Percentiles rank a stretch among this genome's conserved stretches.
These are phyloP conservation scores for Micrasema minimum DNA, from an alignment of 1,140 invertebrate species.

Conservation along the genomic window DNA sequence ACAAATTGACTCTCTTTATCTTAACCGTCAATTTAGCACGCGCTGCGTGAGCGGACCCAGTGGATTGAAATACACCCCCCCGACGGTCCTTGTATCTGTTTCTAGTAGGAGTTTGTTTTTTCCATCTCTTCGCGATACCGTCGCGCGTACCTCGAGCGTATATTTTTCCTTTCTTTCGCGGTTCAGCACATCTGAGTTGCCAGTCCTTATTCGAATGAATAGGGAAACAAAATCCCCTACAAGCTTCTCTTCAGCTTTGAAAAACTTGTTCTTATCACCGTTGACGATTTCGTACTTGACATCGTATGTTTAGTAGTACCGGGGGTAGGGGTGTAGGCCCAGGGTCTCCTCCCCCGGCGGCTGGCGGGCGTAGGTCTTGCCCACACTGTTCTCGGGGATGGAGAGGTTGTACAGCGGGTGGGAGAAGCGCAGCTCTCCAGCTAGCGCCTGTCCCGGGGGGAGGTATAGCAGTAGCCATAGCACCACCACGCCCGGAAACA, in stretches of 20 bases:
- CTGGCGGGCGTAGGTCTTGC: conserved; percentile 77
- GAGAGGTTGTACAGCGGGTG: conserved; percentile 82
- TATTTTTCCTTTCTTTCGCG: conserved; percentile 86
- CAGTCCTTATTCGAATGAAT: conserved; percentile 81
- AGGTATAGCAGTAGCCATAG: conserved; percentile 46
- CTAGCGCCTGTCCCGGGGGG: conserved; percentile 24
- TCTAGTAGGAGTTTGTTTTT: conserved; percentile 69
- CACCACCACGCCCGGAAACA: conserved; percentile 49
- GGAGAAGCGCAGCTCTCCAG: conserved; percentile 69
- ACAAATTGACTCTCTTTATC: conserved; percentile 78
- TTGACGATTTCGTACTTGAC: conserved; percentile 80
- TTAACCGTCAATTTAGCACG: conserved; percentile 47
- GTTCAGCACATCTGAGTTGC: conserved; percentile 80
- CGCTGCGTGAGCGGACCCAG: conserved; percentile 46
- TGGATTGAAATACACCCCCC: conserved; percentile 68
- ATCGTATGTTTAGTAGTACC: conserved; percentile 59
- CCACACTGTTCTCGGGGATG: conserved; percentile 88
- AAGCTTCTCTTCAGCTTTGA: conserved; percentile 84
- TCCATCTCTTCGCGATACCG: conserved; percentile 61
- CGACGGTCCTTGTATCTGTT: conserved; percentile 76
- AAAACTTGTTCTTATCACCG: conserved; percentile 85
- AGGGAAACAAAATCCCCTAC: conserved; percentile 92
- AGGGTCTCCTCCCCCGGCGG: conserved; percentile 64
- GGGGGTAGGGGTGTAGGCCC: conserved; percentile 58
- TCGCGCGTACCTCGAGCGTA: conserved; percentile 80